Conservation (phyloP, 1,140 invertebrate species). For the Batillaria attramentaria region DNA sequence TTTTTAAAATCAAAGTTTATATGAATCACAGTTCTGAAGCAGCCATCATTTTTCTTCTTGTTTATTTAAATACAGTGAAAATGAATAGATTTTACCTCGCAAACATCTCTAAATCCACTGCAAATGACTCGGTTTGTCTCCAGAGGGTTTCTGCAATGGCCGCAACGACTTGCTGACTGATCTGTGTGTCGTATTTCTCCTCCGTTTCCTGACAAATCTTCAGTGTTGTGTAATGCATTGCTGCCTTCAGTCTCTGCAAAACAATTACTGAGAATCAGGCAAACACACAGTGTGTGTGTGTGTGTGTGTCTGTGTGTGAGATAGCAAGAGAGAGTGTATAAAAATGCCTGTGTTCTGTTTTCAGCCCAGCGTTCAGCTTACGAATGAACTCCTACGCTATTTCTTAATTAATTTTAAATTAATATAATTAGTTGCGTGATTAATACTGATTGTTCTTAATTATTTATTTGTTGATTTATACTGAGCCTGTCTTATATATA, state of each 20-base stretch:
- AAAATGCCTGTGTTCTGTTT: no score
- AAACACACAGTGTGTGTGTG: neutral
- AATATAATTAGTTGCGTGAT: neutral
- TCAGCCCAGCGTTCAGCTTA: no score
- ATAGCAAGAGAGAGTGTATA: neutral
- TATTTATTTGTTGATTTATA: no score
- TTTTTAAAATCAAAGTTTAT: neutral
- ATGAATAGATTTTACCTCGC: constrained; percentile 54
- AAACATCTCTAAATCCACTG: constrained; percentile 53
- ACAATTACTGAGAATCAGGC: neutral
- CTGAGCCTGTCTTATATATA: neutral
- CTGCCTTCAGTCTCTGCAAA: constrained; percentile 49
- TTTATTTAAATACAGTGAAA: neutral
- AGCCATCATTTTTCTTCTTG: neutral
- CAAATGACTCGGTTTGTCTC: constrained; percentile 45
- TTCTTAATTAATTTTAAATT: neutral
- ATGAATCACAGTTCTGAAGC: neutral
- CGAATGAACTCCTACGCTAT: no score
- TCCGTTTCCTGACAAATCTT: constrained; percentile 48
- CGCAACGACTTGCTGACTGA: constrained; percentile 44
- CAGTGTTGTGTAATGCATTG: constrained; percentile 49
- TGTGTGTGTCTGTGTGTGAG: neutral
- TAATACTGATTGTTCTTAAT: no score
- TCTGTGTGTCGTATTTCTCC: constrained; percentile 33
- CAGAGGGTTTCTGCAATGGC: constrained; percentile 53